Evolutionary conservation across 2,888 invertebrate species (phyloP), one percentile per base, ranked within the genome.

Genomic region (Drosophila hawaiiensis): DNA sequence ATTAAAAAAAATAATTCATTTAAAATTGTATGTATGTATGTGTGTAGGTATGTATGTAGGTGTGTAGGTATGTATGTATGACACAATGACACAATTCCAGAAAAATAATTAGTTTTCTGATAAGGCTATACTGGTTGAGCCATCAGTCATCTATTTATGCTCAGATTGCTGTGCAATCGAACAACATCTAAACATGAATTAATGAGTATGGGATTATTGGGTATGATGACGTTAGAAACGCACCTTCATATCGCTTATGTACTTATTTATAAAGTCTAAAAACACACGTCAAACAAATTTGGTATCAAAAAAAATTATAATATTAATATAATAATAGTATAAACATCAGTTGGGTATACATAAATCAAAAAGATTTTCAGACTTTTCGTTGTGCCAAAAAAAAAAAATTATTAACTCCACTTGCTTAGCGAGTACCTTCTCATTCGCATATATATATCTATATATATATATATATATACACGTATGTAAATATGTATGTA

Each of bases 301-400:
- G 82, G 82, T 78, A 82, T 78, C 47, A 59, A 73, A 64, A 64
- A 49, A 47, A 69, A 41, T 65, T 33, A 62, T 59, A 52, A 64
- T 61, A 43, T 60, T 65, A 53, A 59, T 64, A 54, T 70, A 72
- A 72, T 60, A 33, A 61, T 63, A 70, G 43, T 82, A 61, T 55
- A 68, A 68, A 81, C 62, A 70, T 71, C 55, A 53, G 78, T 71
- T 68, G 64, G 64, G 49, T 73, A 67, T 67, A 72, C 65, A 67
- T 73, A 76, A 89, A 88, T 82, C 76, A 83, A 86, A 78, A 66
- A 68, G 72, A 71, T 74, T 90, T 78, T 84, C 84, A 84, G 84
- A 84, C 84, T 84, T 84, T 84, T 84, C 88, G 90, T 88, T 84
- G 52, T 90, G 90, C 80, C 84, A 90, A 84, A 82, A 79, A 78